Evolutionary conservation across 2,797 vertebrate genomes (phyloP).

Genomic region (Diplodus puntazzo): DNA sequence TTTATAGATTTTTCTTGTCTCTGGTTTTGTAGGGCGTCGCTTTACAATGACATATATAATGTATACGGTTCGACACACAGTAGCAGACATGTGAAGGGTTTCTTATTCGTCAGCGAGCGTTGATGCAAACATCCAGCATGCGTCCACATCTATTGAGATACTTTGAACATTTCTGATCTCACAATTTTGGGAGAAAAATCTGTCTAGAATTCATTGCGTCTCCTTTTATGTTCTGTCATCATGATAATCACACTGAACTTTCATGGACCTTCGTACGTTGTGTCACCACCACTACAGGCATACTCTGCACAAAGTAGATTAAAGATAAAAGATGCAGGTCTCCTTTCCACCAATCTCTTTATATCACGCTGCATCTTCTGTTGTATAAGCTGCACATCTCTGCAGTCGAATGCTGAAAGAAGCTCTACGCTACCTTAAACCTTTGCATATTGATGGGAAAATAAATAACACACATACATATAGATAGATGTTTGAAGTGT

Average conservation of each 20-base stretch:
- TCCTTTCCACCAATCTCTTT: not conserved
- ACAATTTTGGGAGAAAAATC: no score
- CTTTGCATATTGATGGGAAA: constrained; percentile 61
- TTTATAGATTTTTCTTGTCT: not conserved
- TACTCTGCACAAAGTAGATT: not conserved
- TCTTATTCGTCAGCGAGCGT: not conserved
- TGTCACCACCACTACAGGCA: not conserved
- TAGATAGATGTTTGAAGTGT: constrained; percentile 18
- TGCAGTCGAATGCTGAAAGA: constrained; percentile 15
- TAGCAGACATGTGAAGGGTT: not conserved
- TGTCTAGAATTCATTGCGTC: no score
- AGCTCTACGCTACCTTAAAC: not conserved
- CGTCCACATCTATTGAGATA: no score
- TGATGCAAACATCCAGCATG: no score
- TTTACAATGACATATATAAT: not conserved
- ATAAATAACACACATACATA: constrained; percentile 29
- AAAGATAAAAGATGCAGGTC: constrained; percentile 11
- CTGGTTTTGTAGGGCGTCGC: not conserved
- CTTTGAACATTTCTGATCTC: no score
- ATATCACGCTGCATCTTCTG: not conserved
- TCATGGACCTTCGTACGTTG: not conserved
- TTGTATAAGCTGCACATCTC: constrained; percentile 26
- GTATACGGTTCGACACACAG: not conserved
- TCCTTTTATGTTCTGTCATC: not conserved
- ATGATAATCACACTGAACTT: not conserved